Conservation (phyloP, 2,888 invertebrate genomes). For the Lepidocyrtinus sp. region DNA sequence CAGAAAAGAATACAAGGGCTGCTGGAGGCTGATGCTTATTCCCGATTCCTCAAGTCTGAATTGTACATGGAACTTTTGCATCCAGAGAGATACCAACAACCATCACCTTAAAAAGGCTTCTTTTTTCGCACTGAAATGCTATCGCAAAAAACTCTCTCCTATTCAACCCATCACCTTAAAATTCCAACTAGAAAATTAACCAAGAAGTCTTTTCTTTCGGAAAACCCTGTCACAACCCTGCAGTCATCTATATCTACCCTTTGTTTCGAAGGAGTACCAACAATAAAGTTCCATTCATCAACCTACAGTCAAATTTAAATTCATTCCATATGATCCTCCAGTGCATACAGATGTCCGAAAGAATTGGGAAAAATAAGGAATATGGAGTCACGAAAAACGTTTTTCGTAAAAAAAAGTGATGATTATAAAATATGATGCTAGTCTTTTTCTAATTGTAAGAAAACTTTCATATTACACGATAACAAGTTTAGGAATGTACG, state of each 20-base stretch:
- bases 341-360: background rate
- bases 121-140: conserved; percentile 15
- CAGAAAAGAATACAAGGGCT: conserved; percentile 75
- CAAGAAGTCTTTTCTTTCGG: no score
- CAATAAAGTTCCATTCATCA: no score
- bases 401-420: conserved; percentile 18
- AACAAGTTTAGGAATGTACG: background rate
- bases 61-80: conserved; percentile 73
- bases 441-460: conserved; percentile 33
- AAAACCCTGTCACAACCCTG: background rate
- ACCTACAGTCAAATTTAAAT: background rate
- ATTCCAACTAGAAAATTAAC: background rate
- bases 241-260: background rate
- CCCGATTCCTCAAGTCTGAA: conserved; percentile 75
- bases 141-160: background rate
- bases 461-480: background rate
- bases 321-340: conserved; percentile 8
- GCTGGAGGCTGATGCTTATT: conserved; percentile 76
- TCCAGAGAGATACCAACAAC: conserved; percentile 70
- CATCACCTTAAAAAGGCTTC: conserved; percentile 39
- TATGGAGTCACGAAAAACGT: background rate
- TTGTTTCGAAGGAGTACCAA: background rate
- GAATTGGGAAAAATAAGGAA: no score
- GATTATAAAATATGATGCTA: conserved; percentile 31
- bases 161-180: no score